Conservation (phyloP, 2,888 invertebrate genomes). For the Cephus sareptanus region DNA sequence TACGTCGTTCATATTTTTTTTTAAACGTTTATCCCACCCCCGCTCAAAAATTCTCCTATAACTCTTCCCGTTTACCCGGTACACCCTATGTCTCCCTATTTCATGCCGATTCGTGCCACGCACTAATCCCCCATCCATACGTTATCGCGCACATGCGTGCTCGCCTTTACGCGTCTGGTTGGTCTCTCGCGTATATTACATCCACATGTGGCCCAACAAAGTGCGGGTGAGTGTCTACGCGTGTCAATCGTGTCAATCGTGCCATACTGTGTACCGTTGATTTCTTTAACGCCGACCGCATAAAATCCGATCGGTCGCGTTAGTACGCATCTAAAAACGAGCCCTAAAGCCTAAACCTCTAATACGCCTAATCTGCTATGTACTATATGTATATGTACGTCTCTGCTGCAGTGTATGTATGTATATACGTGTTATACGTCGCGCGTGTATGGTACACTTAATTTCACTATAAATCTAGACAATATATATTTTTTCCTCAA, state of each 20-base stretch:
- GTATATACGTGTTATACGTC: not conserved
- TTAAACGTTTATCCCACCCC: not conserved
- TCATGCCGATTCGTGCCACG: not conserved
- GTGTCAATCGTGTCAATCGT: not conserved
- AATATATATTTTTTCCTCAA: conserved; percentile 55
- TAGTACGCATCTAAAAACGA: conserved; percentile 4
- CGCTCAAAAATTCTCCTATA: not conserved
- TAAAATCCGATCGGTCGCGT: not conserved
- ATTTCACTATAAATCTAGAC: conserved; percentile 51
- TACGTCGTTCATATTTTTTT: not conserved
- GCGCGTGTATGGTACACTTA: conserved; percentile 8
- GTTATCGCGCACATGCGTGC: not conserved
- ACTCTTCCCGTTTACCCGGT: not conserved
- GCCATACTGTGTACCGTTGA: not conserved
- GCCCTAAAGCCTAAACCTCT: not conserved
- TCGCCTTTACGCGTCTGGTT: not conserved
- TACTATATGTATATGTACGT: not conserved
- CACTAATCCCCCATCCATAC: not conserved
- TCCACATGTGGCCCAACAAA: not conserved
- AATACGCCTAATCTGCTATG: not conserved
- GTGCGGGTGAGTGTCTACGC: not conserved
- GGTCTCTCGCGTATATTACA: not conserved
- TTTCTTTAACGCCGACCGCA: not conserved
- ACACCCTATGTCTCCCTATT: not conserved
- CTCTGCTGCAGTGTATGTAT: not conserved